Evolutionary conservation across 2,797 vertebrate genomes (phyloP), one percentile per base, ranked within the genome.

Genomic region (Scarus forsteni): DNA sequence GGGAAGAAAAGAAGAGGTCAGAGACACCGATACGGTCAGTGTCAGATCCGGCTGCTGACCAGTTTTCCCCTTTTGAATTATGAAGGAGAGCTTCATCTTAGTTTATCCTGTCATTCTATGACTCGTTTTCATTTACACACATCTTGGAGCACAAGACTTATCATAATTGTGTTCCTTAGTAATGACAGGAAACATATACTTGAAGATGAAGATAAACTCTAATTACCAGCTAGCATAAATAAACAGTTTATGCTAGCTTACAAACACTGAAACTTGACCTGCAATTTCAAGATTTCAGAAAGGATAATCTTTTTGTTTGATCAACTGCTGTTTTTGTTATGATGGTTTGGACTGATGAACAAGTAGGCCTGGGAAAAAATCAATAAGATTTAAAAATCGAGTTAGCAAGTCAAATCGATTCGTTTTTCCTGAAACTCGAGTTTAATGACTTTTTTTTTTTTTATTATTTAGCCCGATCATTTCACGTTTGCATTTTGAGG

Each of bases 1-100:
- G 10, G 18, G 40, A 52, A 38, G 58, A 53, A 9, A 27, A 5
- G 43, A 35, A 10, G 35, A 53, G 61, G 61, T 53, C 65, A 58
- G 60, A 62, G 60, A 69, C 36, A 51, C 9, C 1, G 54, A 79
- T 51, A 50, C 1, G 10, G 48, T n/a, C 58, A 12, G 45, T 10
- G 35, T 70, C 51, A 10, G 57, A 60, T 48, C 5, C 27, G 63
- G 50, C 42, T 4, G 15, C 43, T 0, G 49, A 36, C 54, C n/a
- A 44, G 69, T 42, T 84, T 76, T 70, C 44, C 50, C 59, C 68
- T 69, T 0, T 13, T 81, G 53, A 75, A 82, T 68, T 49, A 80
- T 76, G 53, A 68, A 81, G 10, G 36, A 55, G 34, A 2, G n/a
- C 52, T 19, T 67, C 19, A 36, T 58, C 55, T 11, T 55, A 11